Conservation (phyloP, 2,888 invertebrate species). For the Camptogramma bilineatum region DNA sequence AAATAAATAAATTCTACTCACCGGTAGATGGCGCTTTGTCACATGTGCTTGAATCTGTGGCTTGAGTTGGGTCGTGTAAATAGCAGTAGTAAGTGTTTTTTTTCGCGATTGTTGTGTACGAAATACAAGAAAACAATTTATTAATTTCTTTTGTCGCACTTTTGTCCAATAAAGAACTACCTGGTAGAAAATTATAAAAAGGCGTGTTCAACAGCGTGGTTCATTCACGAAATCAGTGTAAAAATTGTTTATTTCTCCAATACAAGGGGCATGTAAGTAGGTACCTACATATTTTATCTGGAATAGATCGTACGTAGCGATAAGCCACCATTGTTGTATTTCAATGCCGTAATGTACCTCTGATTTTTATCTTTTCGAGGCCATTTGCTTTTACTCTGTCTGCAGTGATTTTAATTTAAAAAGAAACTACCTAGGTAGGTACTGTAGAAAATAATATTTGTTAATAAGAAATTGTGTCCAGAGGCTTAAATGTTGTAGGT, state of each 20-base stretch:
- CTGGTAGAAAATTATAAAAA: neutral
- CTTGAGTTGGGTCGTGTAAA: neutral
- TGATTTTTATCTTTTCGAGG: slow-evolving; percentile 28
- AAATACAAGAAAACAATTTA: no score
- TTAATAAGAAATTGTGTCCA: no score
- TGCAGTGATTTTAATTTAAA: neutral
- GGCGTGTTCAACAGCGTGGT: neutral
- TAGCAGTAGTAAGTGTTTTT: neutral
- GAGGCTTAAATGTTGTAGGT: no score
- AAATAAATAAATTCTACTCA: neutral
- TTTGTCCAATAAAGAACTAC: no score
- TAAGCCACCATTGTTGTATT: slow-evolving; percentile 30
- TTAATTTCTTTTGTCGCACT: no score
- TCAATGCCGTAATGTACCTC: slow-evolving; percentile 11
- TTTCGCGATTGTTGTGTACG: neutral
- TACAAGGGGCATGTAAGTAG: neutral
- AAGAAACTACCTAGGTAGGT: no score
- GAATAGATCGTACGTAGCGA: slow-evolving; percentile 27
- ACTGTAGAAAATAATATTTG: no score
- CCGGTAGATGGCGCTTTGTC: neutral
- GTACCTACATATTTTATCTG: slow-evolving; percentile 15
- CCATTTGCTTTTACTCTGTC: neutral
- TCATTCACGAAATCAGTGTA: neutral
- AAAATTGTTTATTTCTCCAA: neutral
- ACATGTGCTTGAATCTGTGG: neutral